Conservation (phyloP, 1,140 invertebrate species). For the Grapholita molesta region DNA sequence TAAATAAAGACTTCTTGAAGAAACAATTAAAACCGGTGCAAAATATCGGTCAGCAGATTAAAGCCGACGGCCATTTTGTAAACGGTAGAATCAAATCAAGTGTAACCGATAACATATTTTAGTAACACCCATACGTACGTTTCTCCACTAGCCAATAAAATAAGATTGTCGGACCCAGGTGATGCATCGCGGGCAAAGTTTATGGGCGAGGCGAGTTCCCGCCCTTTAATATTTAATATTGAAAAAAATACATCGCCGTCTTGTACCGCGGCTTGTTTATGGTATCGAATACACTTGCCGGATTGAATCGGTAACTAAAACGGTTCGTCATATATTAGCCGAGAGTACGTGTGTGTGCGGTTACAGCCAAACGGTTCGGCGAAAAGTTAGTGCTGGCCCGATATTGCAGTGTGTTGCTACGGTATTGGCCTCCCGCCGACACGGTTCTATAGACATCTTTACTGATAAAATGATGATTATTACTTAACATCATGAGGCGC, state of each 20-base stretch:
- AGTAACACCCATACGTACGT: background rate
- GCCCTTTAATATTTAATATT: conserved; percentile 72
- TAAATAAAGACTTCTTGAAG: background rate
- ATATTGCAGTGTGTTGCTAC: background rate
- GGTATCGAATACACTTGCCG: conserved; percentile 18
- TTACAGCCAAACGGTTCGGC: background rate
- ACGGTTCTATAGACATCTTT: too few species aligned
- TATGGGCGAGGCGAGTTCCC: conserved; percentile 61
- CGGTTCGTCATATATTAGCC: background rate
- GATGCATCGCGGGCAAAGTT: conserved; percentile 62
- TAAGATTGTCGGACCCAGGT: conserved; percentile 63
- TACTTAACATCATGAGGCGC: too few species aligned
- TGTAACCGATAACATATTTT: conserved; percentile 9
- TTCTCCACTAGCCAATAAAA: conserved; percentile 56
- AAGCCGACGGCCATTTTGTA: background rate
- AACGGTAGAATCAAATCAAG: background rate
- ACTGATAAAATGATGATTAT: too few species aligned
- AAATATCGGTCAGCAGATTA: background rate
- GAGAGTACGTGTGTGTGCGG: background rate
- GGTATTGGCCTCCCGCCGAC: background rate
- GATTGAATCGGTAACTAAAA: conserved; percentile 8
- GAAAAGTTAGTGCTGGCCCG: background rate
- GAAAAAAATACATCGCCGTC: conserved; percentile 57
- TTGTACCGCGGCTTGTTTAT: conserved; percentile 53
- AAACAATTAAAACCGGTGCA: background rate